Base-by-base conservation (phyloP, 1,140 invertebrate genomes). In the Diprion similis region DNA sequence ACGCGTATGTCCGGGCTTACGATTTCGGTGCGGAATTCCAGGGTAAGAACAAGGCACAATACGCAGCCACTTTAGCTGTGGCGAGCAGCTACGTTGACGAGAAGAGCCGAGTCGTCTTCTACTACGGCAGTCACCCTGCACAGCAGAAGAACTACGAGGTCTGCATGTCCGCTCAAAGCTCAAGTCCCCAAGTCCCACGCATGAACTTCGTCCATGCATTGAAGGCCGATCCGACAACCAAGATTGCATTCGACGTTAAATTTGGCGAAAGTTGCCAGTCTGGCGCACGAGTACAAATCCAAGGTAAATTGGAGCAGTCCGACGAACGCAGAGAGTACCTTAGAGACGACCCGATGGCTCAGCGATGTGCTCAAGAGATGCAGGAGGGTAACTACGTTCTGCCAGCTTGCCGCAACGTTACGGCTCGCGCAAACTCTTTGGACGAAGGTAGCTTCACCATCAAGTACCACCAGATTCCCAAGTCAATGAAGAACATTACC, bases 21-120 rank as follows among this genome's bases (percentile, higher is more conserved):
- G 91, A 93, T 76, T 13, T 91, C 1, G 84, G 86, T 47, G 78
- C 90, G 2, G 75, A 88, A 72, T 89, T 92, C 69, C 82, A 88
- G 59, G 89, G 89, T 15, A 75, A 87, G 13, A 80, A 88, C n/a
- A 88, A 87, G 17, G 75, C 73, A 11, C 76, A 89, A 68, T 90
- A 89, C 72, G 79, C 85, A 9, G 51, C 89, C 0, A 91, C 91
- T 1, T 74, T 86, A 7, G 91, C 90, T 67, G 73, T 84, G 17
- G 89, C 87, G 15, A 76, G 78, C 0, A 93, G 90, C 77, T 81
- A 84, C 7, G 88, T 90, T 8, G 90, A 92, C 73, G 78, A 85
- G 0, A 91, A 90, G 73, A 82, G 84, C 3, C 89, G 85, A 82
- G 2, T 71, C 87, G 71, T 91, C 83, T 75, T 87, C 78, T 82